Conservation (phyloP, 2,888 invertebrate genomes). For the Phengaris arion region DNA sequence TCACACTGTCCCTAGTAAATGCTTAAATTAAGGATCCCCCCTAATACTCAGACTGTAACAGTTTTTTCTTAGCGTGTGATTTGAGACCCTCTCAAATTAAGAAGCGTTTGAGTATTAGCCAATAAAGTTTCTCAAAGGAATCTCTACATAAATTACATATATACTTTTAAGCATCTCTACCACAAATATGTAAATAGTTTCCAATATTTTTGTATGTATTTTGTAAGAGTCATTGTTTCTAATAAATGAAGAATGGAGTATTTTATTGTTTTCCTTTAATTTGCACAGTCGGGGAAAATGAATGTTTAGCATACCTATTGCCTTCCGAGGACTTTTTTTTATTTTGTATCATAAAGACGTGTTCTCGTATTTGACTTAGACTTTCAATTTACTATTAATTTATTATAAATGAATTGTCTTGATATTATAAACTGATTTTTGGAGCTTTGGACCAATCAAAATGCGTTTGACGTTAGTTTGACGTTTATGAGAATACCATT, state of each 20-base stretch:
- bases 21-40: too few species aligned
- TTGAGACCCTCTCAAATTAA: not conserved
- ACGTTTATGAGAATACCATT: too few species aligned
- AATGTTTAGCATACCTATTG: not conserved
- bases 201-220: constrained; percentile 13
- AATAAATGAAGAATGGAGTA: not conserved
- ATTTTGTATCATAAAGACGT: too few species aligned
- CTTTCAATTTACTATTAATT: too few species aligned
- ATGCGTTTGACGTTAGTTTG: too few species aligned
- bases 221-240: not conserved
- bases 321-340: too few species aligned
- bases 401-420: too few species aligned
- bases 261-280: not conserved
- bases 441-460: too few species aligned
- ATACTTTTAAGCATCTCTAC: not conserved
- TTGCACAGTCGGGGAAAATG: not conserved
- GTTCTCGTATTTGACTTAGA: too few species aligned
- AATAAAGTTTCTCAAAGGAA: not conserved
- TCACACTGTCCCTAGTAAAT: not conserved
- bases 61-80: not conserved
- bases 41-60: not conserved
- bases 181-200: not conserved
- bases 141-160: not conserved
- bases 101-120: not conserved
- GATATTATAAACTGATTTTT: too few species aligned